These are phyloP conservation scores for Pterois miles DNA, from an alignment of 2,797 vertebrate species.

Conservation along the genomic window DNA sequence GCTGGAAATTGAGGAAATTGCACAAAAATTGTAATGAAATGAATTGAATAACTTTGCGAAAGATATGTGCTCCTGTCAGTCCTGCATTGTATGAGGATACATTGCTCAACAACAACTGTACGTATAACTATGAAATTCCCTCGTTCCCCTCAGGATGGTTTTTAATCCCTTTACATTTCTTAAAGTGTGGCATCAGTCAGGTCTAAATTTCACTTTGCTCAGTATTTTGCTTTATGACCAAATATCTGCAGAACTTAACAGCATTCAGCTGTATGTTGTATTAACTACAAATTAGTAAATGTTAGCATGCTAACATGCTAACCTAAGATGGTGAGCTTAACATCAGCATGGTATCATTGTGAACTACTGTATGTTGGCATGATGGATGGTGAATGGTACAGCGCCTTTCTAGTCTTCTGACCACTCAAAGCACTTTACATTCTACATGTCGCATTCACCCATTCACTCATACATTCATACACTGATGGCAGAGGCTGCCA, in stretches of 20 bases:
- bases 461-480: too few species aligned
- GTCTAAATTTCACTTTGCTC: neutral
- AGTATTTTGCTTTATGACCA: neutral
- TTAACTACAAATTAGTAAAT: neutral
- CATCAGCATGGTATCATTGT: neutral
- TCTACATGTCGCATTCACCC: too few species aligned
- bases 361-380: neutral
- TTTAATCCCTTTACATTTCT: neutral
- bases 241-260: neutral
- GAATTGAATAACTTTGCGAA: too few species aligned
- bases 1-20: too few species aligned
- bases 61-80: too few species aligned
- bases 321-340: neutral
- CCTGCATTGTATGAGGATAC: too few species aligned
- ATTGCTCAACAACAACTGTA: neutral
- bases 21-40: too few species aligned
- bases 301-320: neutral
- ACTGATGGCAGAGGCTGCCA: too few species aligned
- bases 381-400: too few species aligned
- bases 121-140: neutral
- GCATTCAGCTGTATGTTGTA: neutral
- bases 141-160: neutral
- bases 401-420: too few species aligned
- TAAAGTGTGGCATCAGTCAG: neutral
- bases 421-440: too few species aligned